Conservation (phyloP, 2,888 invertebrate species). For the Dusona sp. region DNA sequence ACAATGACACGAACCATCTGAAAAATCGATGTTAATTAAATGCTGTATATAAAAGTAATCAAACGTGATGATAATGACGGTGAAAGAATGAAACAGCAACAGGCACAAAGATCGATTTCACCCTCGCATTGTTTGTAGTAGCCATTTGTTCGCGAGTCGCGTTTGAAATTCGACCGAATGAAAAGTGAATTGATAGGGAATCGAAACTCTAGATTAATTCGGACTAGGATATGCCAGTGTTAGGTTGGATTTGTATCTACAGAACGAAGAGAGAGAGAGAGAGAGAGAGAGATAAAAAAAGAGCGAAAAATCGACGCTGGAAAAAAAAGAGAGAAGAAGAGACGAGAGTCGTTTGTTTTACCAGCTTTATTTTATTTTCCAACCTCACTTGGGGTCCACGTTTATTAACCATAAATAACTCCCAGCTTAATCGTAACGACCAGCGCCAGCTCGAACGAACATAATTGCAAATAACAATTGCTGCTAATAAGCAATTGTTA, state of each 20-base stretch:
- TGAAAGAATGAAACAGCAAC: neutral
- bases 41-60: neutral
- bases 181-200: slow-evolving; percentile 13
- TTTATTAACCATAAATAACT: slow-evolving; percentile 54
- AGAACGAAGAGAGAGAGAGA: neutral
- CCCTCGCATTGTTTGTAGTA: neutral
- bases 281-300: neutral
- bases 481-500: no score
- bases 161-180: slow-evolving; percentile 6
- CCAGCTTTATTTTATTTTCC: slow-evolving; percentile 11
- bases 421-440: slow-evolving; percentile 11
- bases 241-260: slow-evolving; percentile 21
- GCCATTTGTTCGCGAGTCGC: neutral
- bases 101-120: neutral
- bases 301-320: neutral
- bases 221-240: slow-evolving; percentile 14
- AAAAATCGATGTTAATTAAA: neutral
- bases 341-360: slow-evolving; percentile 6
- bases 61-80: neutral
- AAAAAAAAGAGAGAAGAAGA: neutral
- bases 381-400: slow-evolving; percentile 25
- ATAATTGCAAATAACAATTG: no score
- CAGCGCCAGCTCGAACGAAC: no score
- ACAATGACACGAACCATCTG: neutral
- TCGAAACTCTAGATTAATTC: neutral